phyloP scores from a whole-genome alignment of 2,888 invertebrate species.

The Andrena flavipes region DNA sequence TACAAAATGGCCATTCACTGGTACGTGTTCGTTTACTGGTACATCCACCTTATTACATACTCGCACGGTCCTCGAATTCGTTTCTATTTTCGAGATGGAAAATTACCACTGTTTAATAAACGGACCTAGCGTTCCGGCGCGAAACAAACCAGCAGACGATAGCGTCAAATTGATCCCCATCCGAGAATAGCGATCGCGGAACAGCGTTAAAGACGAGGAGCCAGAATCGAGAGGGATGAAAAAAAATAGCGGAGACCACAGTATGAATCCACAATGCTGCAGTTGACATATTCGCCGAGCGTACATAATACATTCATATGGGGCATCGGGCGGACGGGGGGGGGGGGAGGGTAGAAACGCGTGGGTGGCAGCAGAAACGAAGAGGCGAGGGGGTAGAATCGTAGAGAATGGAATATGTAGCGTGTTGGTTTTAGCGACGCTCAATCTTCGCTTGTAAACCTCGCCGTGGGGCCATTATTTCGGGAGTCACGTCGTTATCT shows the following conservation, averaged over 20 bases:
- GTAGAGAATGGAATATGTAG: slow-evolving; percentile 75
- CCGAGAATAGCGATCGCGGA: slow-evolving; percentile 40
- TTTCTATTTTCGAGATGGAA: no score
- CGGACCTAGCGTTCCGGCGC: background rate
- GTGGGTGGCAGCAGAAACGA: slow-evolving; percentile 42
- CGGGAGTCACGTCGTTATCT: slow-evolving; percentile 26
- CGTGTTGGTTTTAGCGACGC: slow-evolving; percentile 75
- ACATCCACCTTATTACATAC: no score
- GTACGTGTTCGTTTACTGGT: no score
- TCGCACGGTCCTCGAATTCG: no score
- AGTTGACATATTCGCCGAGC: slow-evolving; percentile 82
- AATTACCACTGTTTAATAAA: no score
- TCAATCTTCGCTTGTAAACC: slow-evolving; percentile 67
- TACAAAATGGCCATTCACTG: no score
- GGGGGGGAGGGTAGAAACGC: slow-evolving; percentile 38
- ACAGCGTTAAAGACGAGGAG: slow-evolving; percentile 65
- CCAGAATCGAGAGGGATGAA: background rate
- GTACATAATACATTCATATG: slow-evolving; percentile 81
- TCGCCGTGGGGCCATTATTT: slow-evolving; percentile 11
- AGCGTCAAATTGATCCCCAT: slow-evolving; percentile 36
- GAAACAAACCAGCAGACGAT: slow-evolving; percentile 5
- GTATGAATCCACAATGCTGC: slow-evolving; percentile 77
- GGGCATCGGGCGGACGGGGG: slow-evolving; percentile 23
- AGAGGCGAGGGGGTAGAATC: slow-evolving; percentile 40
- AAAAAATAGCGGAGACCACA: slow-evolving; percentile 43